A percentile compares a stretch with the other conserved stretches of the same genome.
Conservation (phyloP, 2,888 invertebrate species). For the Nomada fabriciana region DNA sequence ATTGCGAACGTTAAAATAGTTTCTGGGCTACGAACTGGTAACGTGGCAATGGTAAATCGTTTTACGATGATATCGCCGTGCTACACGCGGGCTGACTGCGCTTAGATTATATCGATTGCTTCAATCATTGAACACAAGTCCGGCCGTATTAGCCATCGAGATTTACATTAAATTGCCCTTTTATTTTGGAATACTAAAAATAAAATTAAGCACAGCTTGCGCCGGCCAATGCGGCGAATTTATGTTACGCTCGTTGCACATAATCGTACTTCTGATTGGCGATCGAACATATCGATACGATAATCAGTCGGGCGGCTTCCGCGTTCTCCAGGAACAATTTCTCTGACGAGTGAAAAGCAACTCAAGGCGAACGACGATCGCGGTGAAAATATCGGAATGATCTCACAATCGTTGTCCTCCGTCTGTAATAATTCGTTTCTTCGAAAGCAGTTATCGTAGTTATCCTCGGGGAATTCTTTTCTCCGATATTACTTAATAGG, state of each 20-base stretch:
- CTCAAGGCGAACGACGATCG: constrained; percentile 49
- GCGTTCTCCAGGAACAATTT: constrained; percentile 63
- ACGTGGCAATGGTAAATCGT: constrained; percentile 31
- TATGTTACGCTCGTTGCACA: no score
- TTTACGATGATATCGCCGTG: constrained; percentile 30
- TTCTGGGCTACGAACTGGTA: no score
- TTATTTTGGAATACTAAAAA: background rate
- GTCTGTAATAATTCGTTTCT: constrained; percentile 43
- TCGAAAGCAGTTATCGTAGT: constrained; percentile 22
- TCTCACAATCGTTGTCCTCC: constrained; percentile 55
- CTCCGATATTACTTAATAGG: background rate
- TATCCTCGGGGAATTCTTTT: background rate
- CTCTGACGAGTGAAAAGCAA: constrained; percentile 26
- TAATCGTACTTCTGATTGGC: no score
- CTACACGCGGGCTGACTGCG: constrained; percentile 9
- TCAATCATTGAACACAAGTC: constrained; percentile 14
- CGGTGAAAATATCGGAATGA: constrained; percentile 46
- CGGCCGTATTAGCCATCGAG: background rate
- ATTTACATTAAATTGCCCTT: background rate
- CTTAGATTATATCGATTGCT: constrained; percentile 29
- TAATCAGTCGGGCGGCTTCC: constrained; percentile 46
- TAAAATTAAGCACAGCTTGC: background rate
- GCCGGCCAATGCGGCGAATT: no score
- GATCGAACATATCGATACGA: background rate
- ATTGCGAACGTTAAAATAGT: no score